These are phyloP conservation scores for Urocolius indicus DNA, from an alignment of 2,113 vertebrate genomes.

Conservation along the genomic window DNA sequence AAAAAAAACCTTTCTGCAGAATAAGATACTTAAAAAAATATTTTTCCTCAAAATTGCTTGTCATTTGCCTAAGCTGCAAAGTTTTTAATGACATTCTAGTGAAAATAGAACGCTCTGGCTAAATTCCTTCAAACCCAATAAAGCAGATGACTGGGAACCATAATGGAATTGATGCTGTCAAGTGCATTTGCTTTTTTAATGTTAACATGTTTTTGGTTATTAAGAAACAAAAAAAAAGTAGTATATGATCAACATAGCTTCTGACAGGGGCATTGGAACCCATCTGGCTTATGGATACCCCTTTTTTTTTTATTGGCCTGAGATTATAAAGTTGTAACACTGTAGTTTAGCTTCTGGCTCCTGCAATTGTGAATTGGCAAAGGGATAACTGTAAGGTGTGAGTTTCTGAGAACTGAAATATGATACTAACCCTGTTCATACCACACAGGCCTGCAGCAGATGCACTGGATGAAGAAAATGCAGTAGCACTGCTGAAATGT, in stretches of 20 bases:
- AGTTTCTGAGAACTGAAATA: conserved; percentile 68
- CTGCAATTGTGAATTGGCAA: conserved; percentile 73
- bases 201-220: conserved; percentile 66
- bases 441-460: conserved; percentile 60
- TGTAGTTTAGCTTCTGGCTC: conserved; percentile 73
- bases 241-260: conserved; percentile 50
- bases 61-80: conserved; percentile 62
- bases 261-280: conserved; percentile 66
- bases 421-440: conserved; percentile 10
- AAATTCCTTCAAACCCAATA: conserved; percentile 68
- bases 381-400: conserved; percentile 66
- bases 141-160: conserved; percentile 57
- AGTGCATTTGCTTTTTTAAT: conserved; percentile 65
- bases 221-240: conserved; percentile 60
- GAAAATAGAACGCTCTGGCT: conserved; percentile 46
- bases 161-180: conserved; percentile 61
- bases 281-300: conserved; percentile 69
- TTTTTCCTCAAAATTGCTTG: conserved; percentile 22
- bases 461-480: conserved; percentile 44
- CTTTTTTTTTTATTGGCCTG: conserved; percentile 61
- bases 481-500: conserved; percentile 35
- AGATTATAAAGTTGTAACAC: conserved; percentile 71
- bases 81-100: conserved; percentile 56
- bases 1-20: background rate
- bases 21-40: conserved; percentile 9